These are phyloP conservation scores for Macropus fuliginosus DNA, from an alignment of 2,797 vertebrate species.

Conservation along the genomic window DNA sequence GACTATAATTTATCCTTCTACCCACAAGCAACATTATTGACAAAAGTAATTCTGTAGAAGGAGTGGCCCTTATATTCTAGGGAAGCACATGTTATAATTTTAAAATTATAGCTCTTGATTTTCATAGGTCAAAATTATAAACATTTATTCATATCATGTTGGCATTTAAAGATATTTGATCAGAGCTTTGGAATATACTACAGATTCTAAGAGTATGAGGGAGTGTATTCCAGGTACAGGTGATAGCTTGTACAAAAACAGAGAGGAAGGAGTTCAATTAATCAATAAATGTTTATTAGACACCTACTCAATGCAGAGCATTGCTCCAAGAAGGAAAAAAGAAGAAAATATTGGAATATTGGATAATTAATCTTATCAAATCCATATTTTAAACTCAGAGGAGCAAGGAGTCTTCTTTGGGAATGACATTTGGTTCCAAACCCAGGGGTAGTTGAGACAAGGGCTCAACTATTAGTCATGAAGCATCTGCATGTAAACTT, in stretches of 20 bases:
- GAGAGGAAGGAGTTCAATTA: neutral
- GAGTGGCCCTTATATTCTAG: slow-evolving; percentile 53
- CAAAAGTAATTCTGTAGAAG: slow-evolving; percentile 52
- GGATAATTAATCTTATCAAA: neutral
- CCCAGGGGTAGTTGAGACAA: neutral
- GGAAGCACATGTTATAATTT: slow-evolving; percentile 71
- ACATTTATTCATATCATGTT: slow-evolving; percentile 48
- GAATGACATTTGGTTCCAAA: neutral
- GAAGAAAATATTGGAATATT: neutral
- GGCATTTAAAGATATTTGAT: slow-evolving; percentile 31
- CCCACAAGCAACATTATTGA: slow-evolving; percentile 59
- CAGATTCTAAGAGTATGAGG: neutral
- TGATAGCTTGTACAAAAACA: neutral
- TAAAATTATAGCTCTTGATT: slow-evolving; percentile 57
- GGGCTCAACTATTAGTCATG: neutral
- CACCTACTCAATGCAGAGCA: neutral
- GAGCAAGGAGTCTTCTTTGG: neutral
- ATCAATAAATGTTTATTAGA: neutral
- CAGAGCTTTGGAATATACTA: neutral
- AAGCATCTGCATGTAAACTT: neutral
- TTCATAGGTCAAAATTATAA: slow-evolving; percentile 66
- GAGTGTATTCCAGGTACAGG: neutral
- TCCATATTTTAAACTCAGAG: neutral
- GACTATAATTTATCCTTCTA: slow-evolving; percentile 44
- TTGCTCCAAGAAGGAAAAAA: neutral